Base-by-base conservation (phyloP, 2,797 vertebrate genomes). In the Gastrophryne carolinensis region DNA sequence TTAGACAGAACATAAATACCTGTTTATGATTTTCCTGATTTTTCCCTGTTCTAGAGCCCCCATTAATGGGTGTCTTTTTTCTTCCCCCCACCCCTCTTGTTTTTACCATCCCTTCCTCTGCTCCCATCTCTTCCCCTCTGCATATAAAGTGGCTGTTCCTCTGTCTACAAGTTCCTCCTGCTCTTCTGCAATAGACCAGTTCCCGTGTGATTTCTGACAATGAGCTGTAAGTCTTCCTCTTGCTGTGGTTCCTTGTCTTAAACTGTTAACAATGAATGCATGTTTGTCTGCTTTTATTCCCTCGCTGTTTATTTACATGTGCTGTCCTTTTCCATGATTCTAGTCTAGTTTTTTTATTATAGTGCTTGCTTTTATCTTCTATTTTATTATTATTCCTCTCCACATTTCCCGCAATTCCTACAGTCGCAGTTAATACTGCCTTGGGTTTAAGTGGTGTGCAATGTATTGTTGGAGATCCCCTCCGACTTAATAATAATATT, bases 121-220 rank as follows among this genome's bases (percentile, higher is more conserved):
- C 86, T 80, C 79, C 73, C 85, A 80, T 85, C 80, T 86, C 80
- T 73, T 83, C 52, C 81, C 54, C 72, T 74, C 80, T 75, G 61
- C 80, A 80, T 82, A 85, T 82, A 88, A 93, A 98, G 95, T 83
- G 93, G 93, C 91, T 96, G 93, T 89, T 95, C 93, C 86, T 94
- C 95, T 94, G 87, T 93, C 90, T 96, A 93, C 93, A 95, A 95
- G 89, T 91, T 98, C 85, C 88, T 97, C 84, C 93, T 98, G 91
- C 93, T 95, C 91, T 94, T 98, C 93, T 97, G 95, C 95, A 95
- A 90, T 89, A 95, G 95, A 87, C 95, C 95, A 83, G 94, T 94
- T 90, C 93, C 95, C 89, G 95, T 98, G 83, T 98, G 95, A 88
- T 84, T 88, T 90, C 81, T 91, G 88, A 90, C 73, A 80, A 21